Evolutionary conservation across 2,888 invertebrate genomes (phyloP), one percentile per base, ranked within the genome.

Genomic region (Thumatha senex): DNA sequence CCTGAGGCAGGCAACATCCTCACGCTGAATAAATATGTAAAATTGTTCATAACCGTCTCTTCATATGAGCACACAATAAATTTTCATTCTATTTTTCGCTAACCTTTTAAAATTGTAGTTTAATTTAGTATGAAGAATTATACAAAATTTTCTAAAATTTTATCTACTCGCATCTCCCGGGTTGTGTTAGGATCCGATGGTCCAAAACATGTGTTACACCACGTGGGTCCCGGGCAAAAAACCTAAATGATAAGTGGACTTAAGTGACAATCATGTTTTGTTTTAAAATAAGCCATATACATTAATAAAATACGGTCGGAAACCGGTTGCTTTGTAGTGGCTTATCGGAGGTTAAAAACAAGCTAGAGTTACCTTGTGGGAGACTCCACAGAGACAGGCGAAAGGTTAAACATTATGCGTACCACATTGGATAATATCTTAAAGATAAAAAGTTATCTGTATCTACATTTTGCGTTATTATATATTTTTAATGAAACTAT

Each of bases 351-450:
- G 50, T 58, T 35, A 38, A 39, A 12, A 47, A 38, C 18, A 7
- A 10, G 24, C 24, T n/a, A 29, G 12, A 49, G 54, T 82, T 81
- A 90, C 90, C 89, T 89, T 88, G 90, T 89, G 90, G 90, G 90
- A 89, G 90, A 88, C 81, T 78, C 75, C 70, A 70, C 68, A 72
- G 82, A 78, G 80, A 82, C 79, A 82, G 75, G 80, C 82, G 72
- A 86, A 86, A 89, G 87, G 86, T 87, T 88, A 83, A 82, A 80
- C 72, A 72, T 81, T 82, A 88, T 86, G 87, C 78, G 80, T 77
- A 80, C 74, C 89, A 88, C 72, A 84, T 87, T 89, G 84, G 77
- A 80, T 70, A 59, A 24, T 78, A 79, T 74, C 78, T 72, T 61
- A 39, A 48, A 58, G 58, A 63, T 62, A 66, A 67, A 66, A 70